Base-by-base conservation (phyloP, 2,888 invertebrate genomes). In the Pandemis cinnamomeana region DNA sequence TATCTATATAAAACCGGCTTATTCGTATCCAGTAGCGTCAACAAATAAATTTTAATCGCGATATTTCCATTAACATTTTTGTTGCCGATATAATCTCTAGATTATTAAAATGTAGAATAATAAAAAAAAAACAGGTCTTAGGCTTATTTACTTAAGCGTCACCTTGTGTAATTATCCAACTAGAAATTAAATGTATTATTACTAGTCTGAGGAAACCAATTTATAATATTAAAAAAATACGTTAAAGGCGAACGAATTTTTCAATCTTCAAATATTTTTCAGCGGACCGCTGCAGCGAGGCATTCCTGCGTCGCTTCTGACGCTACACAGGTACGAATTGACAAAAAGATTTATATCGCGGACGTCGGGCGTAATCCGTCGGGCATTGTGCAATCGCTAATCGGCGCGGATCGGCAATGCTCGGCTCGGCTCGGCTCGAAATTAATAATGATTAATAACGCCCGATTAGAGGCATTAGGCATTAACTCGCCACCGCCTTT, bases 391-490 rank as follows among this genome's bases (percentile, higher is more conserved):
- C 92, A 92, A 93, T 88, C 86, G 91, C 89, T 93, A 93, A 93
- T 94, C 93, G 92, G 84, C 86, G 86, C 89, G 86, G 91, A 92
- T 92, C 92, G 91, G 82, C 88, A 85, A 81, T 82, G 85, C 82
- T 67, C 74, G 73, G 73, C 73, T 72, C 68, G 82, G 82, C 82
- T 82, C 86, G 87, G 87, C 88, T 88, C 85, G 84, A 91, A 91
- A 92, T 92, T 94, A 93, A 94, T 93, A 93, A 91, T 92, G 92
- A 94, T 94, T 93, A 93, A 94, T 92, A 89, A 87, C 91, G 88
- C 82, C 82, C 91, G 93, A 93, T 94, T 94, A 93, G 86, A 86
- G 83, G 87, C 85, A 84, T 89, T 90, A 89, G 85, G 87, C 80
- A 87, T 89, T 88, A 86, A 81, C 80, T 82, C 79, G 82, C 84